Evolutionary conservation across 1,140 invertebrate genomes (phyloP).

Genomic region (Spodoptera litura): DNA sequence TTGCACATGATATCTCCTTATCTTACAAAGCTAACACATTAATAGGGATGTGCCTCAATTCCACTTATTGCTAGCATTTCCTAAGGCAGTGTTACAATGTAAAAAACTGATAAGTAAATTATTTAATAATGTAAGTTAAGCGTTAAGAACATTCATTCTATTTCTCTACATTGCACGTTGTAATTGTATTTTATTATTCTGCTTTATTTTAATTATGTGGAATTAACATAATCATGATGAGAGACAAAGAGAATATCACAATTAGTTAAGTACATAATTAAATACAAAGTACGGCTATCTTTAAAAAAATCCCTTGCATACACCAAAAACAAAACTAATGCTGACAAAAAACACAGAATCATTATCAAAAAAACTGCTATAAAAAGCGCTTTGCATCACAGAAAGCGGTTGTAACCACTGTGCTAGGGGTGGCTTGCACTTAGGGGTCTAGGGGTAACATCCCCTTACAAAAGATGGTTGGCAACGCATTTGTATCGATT

Average conservation of each 20-base stretch:
- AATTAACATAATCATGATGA: no score
- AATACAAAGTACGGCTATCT: background rate
- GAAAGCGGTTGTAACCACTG: conserved; percentile 54
- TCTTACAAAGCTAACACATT: no score
- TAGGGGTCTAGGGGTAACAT: conserved; percentile 60
- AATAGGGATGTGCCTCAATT: no score
- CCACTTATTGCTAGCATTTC: no score
- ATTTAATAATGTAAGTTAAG: conserved; percentile 6
- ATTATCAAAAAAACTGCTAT: conserved; percentile 16
- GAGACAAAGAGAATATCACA: no score
- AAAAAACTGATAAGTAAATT: background rate
- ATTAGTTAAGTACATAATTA: no score
- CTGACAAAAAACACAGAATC: background rate
- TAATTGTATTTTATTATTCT: no score
- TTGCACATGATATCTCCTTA: no score
- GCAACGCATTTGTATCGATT: conserved; percentile 78
- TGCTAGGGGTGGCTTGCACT: conserved; percentile 66
- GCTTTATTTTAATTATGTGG: no score
- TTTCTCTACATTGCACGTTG: background rate
- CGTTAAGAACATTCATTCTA: background rate
- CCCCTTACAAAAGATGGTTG: conserved; percentile 76
- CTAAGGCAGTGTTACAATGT: no score
- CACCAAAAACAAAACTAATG: conserved; percentile 4
- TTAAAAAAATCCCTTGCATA: background rate
- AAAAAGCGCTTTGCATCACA: conserved; percentile 52